Percentiles rank a stretch among this genome's conserved stretches.
Conservation (phyloP, 2,888 invertebrate genomes). For the Exephanes ischioxanthus region DNA sequence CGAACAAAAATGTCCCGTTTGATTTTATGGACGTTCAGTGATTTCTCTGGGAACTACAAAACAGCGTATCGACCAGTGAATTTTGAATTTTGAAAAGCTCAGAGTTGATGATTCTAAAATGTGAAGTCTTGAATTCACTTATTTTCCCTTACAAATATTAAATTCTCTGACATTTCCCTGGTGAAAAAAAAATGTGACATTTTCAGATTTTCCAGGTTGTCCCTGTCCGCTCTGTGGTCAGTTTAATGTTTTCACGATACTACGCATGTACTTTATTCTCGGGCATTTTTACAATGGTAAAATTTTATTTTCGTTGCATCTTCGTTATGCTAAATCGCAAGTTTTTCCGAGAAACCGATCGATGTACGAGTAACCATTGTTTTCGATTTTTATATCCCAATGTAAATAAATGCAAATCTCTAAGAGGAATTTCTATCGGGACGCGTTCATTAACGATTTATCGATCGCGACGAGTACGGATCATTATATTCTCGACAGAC, state of each 20-base stretch:
- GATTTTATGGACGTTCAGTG: not conserved
- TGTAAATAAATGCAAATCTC: not conserved
- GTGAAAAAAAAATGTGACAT: too few species aligned
- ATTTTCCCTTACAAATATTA: not conserved
- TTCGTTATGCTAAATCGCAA: not conserved
- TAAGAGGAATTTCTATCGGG: not conserved
- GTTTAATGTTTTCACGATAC: not conserved
- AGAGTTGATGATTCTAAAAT: too few species aligned
- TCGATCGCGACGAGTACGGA: slow-evolving; percentile 14
- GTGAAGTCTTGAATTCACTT: too few species aligned
- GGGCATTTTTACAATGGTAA: not conserved
- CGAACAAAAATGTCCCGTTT: not conserved
- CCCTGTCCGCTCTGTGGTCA: too few species aligned
- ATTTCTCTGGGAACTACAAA: not conserved
- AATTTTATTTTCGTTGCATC: not conserved
- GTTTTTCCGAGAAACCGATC: not conserved
- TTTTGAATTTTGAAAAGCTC: too few species aligned
- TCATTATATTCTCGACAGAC: slow-evolving; percentile 30
- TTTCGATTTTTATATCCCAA: not conserved
- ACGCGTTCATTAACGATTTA: slow-evolving; percentile 35
- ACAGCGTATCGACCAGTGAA: not conserved
- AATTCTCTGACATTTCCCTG: too few species aligned
- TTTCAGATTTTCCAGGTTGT: not conserved
- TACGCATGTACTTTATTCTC: not conserved
- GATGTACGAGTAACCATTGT: not conserved